Evolutionary conservation across 2,888 invertebrate genomes (phyloP).

Genomic region (Papilio elwesi): DNA sequence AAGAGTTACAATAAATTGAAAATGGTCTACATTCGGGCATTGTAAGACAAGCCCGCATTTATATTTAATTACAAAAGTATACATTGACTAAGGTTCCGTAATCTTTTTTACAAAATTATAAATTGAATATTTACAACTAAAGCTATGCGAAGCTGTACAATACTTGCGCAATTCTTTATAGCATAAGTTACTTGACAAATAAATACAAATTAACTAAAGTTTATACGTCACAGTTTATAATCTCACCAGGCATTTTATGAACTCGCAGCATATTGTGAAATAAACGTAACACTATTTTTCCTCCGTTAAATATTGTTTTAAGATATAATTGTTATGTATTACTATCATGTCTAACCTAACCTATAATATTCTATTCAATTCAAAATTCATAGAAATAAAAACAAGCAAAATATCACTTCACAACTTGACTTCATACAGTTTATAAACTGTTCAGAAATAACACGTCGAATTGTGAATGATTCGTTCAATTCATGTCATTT

Average conservation of each 20-base stretch:
- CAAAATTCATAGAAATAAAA: no score
- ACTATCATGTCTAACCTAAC: no score
- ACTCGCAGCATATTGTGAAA: no score
- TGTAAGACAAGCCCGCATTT: conserved; percentile 9
- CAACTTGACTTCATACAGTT: no score
- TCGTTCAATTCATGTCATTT: no score
- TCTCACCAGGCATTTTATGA: no score
- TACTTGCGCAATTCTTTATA: not conserved
- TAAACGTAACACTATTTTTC: no score
- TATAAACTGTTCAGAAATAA: not conserved
- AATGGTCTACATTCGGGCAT: not conserved
- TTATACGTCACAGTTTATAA: not conserved
- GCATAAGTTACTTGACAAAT: conserved; percentile 1
- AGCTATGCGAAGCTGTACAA: not conserved
- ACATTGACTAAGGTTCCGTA: not conserved
- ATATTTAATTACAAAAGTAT: conserved; percentile 14
- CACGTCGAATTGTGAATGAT: no score
- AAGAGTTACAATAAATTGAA: not conserved
- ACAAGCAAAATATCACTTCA: no score
- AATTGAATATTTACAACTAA: conserved; percentile 1
- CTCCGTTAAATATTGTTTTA: no score
- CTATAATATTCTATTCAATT: no score
- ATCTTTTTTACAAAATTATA: not conserved
- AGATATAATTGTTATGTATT: no score
- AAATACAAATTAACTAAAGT: not conserved